Conservation (phyloP, 64 coral and sea anemone genomes). For the Catalaphyllia jardinei region DNA sequence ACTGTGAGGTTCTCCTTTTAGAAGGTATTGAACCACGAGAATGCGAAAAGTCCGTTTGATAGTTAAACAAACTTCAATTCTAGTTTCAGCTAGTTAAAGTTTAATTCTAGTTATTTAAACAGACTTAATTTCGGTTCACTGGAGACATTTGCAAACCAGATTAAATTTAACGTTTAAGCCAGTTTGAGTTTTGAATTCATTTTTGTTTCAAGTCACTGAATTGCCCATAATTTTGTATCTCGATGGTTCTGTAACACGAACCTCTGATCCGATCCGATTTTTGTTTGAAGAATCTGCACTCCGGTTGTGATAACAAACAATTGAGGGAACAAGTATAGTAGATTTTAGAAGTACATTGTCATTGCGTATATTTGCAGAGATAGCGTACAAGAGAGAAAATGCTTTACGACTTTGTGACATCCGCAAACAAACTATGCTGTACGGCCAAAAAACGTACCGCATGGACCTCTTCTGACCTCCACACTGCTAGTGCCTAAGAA, state of each 20-base stretch:
- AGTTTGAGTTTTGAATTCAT: too few species aligned
- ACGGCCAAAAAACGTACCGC: not conserved
- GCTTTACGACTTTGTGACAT: not conserved
- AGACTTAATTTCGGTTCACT: too few species aligned
- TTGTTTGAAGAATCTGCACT: conserved; percentile 10
- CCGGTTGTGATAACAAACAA: not conserved
- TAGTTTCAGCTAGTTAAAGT: too few species aligned
- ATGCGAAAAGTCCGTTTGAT: too few species aligned
- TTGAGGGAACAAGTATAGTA: not conserved
- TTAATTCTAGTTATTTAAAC: too few species aligned
- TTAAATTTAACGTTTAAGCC: too few species aligned
- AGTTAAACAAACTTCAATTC: too few species aligned
- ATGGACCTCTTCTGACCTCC: not conserved
- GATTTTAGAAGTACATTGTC: not conserved
- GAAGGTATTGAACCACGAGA: too few species aligned
- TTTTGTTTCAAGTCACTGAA: too few species aligned
- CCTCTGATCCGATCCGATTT: conserved; percentile 29
- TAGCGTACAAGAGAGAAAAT: not conserved
- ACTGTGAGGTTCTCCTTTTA: too few species aligned
- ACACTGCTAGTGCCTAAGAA: not conserved
- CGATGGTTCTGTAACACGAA: not conserved
- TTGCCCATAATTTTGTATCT: not conserved
- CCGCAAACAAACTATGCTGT: not conserved
- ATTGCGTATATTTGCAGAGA: not conserved
- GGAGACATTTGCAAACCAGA: too few species aligned